phyloP scores from a whole-genome alignment of 2,113 vertebrate genomes.

The Catharus fuscescens region DNA sequence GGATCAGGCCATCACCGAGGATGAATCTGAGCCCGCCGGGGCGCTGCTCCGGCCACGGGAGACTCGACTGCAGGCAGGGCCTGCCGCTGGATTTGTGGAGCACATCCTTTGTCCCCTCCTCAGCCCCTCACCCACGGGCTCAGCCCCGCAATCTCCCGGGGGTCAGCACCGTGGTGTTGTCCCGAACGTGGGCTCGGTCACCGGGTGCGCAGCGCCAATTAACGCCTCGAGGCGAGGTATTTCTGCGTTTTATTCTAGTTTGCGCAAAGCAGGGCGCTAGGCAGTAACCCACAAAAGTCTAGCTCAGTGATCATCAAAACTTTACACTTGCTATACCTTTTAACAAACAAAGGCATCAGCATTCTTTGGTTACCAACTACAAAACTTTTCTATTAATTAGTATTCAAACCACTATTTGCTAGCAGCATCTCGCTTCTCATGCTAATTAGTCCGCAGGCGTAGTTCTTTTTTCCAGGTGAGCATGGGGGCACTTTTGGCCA shows the following conservation, averaged over 20 bases:
- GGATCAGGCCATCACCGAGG: neutral
- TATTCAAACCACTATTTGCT: neutral
- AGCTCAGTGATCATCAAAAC: neutral
- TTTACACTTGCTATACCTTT: neutral
- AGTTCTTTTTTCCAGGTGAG: neutral
- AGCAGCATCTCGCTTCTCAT: neutral
- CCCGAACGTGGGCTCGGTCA: neutral
- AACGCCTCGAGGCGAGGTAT: neutral
- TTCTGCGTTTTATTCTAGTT: neutral
- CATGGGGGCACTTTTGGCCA: neutral
- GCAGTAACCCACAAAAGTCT: neutral
- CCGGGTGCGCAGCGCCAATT: neutral
- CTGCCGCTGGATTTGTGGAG: neutral
- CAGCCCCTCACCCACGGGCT: too few species aligned
- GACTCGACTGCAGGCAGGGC: neutral
- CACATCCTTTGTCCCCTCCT: rapidly evolving
- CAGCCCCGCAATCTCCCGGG: too few species aligned
- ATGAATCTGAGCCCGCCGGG: rapidly evolving
- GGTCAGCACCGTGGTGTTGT: neutral
- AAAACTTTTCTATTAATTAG: neutral
- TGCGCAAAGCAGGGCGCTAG: neutral
- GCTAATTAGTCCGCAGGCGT: neutral
- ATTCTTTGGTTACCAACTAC: neutral
- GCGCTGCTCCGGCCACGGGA: neutral
- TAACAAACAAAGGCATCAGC: neutral